Evolutionary conservation across 2,888 invertebrate species (phyloP), one percentile per base, ranked within the genome.

Genomic region (Sminthurinus aureus): DNA sequence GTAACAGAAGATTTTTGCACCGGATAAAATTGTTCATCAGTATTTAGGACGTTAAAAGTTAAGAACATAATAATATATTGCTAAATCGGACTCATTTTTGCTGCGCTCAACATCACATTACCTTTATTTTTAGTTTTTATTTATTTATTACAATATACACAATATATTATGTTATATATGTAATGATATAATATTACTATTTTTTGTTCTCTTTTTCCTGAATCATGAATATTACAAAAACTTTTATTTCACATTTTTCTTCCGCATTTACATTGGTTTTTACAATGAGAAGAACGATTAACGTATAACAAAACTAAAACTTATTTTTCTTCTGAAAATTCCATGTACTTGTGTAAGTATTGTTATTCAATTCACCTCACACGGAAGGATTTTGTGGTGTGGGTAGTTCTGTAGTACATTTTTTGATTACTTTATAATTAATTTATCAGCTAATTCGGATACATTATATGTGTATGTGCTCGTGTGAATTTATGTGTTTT

Each of bases 81-180:
- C 81, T 81, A 81, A 81, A 81, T 81, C 81, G 81, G 81, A 81
- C 81, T 81, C 74, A 81, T 79, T 79, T 71, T 71, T 81, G 81
- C 81, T 81, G 81, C 81, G 81, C 81, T 81, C 81, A 81, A 73
- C 81, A 81, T 81, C 81, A 81, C 81, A 81, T 26, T 38, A 38
- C 38, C 38, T 38, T 38, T 6, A 38, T 38, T 38, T 38, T 38
- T 38, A 1, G 38, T 38, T 38, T 38, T 4, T 38, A n/a, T n/a
- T n/a, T n/a, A n/a, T n/a, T n/a, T n/a, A n/a, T n/a, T n/a, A n/a
- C n/a, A n/a, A n/a, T n/a, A n/a, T n/a, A n/a, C n/a, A n/a, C n/a
- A n/a, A n/a, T n/a, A n/a, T n/a, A n/a, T n/a, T n/a, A n/a, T n/a
- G n/a, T n/a, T n/a, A n/a, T 67, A 38, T 26, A 8, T 22, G 24